Evolutionary conservation across 2,888 invertebrate genomes (phyloP).

Genomic region (Synergus itoensis): DNA sequence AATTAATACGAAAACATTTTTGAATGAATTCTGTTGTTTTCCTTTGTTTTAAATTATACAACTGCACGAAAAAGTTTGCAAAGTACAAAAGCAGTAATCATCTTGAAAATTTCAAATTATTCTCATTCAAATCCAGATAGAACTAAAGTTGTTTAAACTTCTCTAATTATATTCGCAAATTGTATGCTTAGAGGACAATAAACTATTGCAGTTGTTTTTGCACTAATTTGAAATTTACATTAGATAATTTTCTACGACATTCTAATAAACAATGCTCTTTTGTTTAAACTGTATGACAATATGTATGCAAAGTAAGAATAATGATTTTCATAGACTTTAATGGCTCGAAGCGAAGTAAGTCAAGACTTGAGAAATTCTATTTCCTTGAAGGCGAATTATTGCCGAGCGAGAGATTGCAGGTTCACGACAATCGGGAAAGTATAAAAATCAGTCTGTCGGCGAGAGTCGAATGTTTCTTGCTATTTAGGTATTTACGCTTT

Average conservation of each 20-base stretch:
- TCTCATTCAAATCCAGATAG: neutral
- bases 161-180: neutral
- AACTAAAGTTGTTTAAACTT: neutral
- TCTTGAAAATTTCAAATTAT: neutral
- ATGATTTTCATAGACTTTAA: constrained; percentile 9
- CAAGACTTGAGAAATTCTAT: constrained; percentile 10
- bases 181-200: neutral
- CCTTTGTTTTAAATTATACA: neutral
- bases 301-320: neutral
- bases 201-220: neutral
- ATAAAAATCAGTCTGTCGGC: constrained; percentile 21
- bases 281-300: neutral
- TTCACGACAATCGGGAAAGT: constrained; percentile 35
- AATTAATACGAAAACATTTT: no score
- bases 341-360: neutral
- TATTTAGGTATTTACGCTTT: constrained; percentile 32
- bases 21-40: neutral
- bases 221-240: neutral
- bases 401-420: neutral
- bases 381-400: constrained; percentile 18
- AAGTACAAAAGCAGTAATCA: neutral
- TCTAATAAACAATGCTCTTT: neutral
- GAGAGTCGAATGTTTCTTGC: constrained; percentile 40
- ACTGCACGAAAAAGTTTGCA: neutral
- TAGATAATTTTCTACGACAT: neutral